Evolutionary conservation across 2,888 invertebrate genomes (phyloP).

Genomic region (Pseudococcus viburni): DNA sequence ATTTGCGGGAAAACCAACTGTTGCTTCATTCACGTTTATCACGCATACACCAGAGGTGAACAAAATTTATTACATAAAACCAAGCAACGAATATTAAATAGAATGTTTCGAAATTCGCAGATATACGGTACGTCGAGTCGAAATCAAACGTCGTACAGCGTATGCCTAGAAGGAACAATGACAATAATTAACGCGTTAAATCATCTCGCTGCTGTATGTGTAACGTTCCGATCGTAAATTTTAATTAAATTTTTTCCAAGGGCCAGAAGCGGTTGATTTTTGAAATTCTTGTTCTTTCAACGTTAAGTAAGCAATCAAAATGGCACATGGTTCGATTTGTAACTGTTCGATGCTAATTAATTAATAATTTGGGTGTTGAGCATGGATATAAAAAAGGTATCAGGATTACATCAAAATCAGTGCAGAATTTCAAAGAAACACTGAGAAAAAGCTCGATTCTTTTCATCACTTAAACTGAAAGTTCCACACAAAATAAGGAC

Average conservation of each 20-base stretch:
- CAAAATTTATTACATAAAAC: slow-evolving; percentile 2
- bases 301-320: neutral
- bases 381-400: too few species aligned
- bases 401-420: too few species aligned
- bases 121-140: neutral
- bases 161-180: neutral
- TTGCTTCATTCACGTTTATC: slow-evolving; percentile 67
- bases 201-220: neutral
- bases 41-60: slow-evolving; percentile 43
- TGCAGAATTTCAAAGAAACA: too few species aligned
- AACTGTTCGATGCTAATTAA: too few species aligned
- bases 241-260: neutral
- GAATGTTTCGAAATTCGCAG: slow-evolving; percentile 38
- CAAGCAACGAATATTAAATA: slow-evolving; percentile 1
- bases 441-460: too few species aligned
- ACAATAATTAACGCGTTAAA: neutral
- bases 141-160: neutral
- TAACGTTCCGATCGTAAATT: neutral
- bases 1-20: slow-evolving; percentile 67
- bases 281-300: neutral
- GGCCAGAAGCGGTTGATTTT: neutral
- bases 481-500: too few species aligned
- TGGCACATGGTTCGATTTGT: neutral
- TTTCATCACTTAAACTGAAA: too few species aligned
- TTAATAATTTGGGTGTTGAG: too few species aligned